Base-by-base conservation (phyloP, 2,888 invertebrate genomes). In the Xestia c-nigrum region DNA sequence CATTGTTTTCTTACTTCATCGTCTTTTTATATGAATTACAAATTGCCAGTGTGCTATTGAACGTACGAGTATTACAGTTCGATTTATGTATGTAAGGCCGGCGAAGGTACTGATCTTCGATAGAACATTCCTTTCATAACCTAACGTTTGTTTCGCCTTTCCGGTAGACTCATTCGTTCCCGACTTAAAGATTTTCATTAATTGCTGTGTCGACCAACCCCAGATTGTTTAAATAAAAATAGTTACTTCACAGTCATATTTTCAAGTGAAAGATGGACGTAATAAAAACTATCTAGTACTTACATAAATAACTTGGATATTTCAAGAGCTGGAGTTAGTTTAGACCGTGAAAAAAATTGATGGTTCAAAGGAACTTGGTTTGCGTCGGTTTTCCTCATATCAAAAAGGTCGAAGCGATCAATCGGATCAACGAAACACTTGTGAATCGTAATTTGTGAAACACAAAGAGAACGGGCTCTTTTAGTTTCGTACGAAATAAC, bases 1-100 rank as follows among this genome's bases (percentile, higher is more conserved):
- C 85, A 93, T 93, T 94, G 93, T 94, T 92, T 92, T 91, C 74
- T 76, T 88, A 90, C 89, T 90, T 89, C 83, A 78, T 88, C 84
- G 76, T 80, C 68, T 91, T 89, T 91, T 90, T 90, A 83, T 88
- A 82, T 82, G 78, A 88, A 86, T 87, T 85, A 87, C 88, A 82
- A 86, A 82, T 81, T 74, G 75, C 47, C 47, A 70, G 74, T 68
- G 40, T 76, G 69, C 43, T 76, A 76, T 76, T 77, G 61, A 86
- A 72, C 72, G 61, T n/a, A n/a, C n/a, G n/a, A n/a, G n/a, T 73
- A 75, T 71, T 77, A 57, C 72, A 63, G 21, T 59, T 63, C 67
- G 65, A 74, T 65, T 40, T 68, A 70, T 81, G 14, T 72, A 74
- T 64, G 67, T 81, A 43, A 43, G 14, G 76, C 59, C 61, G 12